Evolutionary conservation across 1,140 invertebrate genomes (phyloP).

Genomic region (Spodoptera frugiperda): DNA sequence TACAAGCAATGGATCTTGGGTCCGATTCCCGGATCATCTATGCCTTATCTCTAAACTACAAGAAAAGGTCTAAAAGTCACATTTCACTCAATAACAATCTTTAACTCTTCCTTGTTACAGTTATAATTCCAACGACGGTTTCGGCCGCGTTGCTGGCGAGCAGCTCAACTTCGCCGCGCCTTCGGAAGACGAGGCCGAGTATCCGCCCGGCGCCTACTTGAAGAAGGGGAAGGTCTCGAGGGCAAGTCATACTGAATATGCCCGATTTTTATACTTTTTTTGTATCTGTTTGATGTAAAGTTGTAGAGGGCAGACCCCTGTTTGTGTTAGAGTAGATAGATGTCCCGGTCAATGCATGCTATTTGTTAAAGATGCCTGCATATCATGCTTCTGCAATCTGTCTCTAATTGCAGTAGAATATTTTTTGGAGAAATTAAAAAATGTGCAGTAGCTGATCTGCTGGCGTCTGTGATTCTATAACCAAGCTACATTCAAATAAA

Average conservation of each 20-base stretch:
- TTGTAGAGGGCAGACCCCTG: background rate
- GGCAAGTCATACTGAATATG: constrained; percentile 81
- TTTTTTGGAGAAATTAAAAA: too few relatives aligned
- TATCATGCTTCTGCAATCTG: too few relatives aligned
- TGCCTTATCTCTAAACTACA: too few relatives aligned
- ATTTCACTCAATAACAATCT: background rate
- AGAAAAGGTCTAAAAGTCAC: too few relatives aligned
- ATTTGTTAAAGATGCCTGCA: too few relatives aligned
- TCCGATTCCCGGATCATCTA: too few relatives aligned
- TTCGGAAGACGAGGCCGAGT: constrained; percentile 81
- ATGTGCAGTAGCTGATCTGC: too few relatives aligned
- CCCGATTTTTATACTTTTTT: constrained; percentile 67
- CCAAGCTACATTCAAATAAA: background rate
- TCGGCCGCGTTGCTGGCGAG: constrained; percentile 65
- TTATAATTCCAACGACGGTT: constrained; percentile 79
- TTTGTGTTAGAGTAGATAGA: background rate
- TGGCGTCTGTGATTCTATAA: too few relatives aligned
- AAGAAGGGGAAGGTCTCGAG: constrained; percentile 85
- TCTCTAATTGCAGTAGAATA: too few relatives aligned
- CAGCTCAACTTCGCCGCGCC: constrained; percentile 76
- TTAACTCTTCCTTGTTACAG: constrained; percentile 61
- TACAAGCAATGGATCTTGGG: too few relatives aligned
- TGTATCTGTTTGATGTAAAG: constrained; percentile 27
- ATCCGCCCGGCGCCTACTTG: constrained; percentile 68
- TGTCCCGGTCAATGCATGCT: background rate